Evolutionary conservation across 2,888 invertebrate species (phyloP).

Genomic region (Mythimna pallens): DNA sequence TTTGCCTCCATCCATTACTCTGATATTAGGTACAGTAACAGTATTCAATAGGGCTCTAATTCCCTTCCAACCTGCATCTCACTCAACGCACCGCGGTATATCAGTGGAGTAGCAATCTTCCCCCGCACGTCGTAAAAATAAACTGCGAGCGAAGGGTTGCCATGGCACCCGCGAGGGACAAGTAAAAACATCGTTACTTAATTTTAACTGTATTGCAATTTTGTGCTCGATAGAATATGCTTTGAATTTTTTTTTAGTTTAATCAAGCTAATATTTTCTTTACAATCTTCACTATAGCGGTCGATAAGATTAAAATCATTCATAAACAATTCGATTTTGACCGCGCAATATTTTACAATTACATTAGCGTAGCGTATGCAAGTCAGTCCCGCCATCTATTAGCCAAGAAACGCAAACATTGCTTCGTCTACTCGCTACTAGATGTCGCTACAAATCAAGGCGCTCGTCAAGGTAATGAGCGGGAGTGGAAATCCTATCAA

Average conservation of each 20-base stretch:
- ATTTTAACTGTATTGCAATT: constrained; percentile 52
- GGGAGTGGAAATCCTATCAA: constrained; percentile 58
- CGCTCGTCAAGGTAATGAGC: constrained; percentile 54
- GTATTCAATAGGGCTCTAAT: constrained; percentile 20
- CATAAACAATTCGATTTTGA: too few relatives aligned
- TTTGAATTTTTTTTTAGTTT: background rate
- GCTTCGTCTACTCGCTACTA: constrained; percentile 31
- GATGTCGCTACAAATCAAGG: constrained; percentile 56
- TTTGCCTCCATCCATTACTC: background rate
- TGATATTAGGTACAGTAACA: background rate
- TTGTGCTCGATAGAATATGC: constrained; percentile 21
- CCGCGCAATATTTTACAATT: background rate
- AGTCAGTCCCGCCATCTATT: constrained; percentile 45
- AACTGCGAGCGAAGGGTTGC: constrained; percentile 61
- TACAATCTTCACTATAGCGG: background rate
- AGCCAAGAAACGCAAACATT: constrained; percentile 22
- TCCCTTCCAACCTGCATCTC: constrained; percentile 25
- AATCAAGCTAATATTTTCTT: background rate
- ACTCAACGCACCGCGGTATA: constrained; percentile 27
- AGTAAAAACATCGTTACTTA: constrained; percentile 58
- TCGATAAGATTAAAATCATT: background rate
- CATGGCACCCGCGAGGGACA: constrained; percentile 54
- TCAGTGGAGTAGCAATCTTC: constrained; percentile 50
- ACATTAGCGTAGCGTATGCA: background rate
- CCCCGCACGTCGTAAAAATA: constrained; percentile 62